Evolutionary conservation across 2,113 vertebrate species (phyloP).

Genomic region (Hemiscyllium ocellatum): DNA sequence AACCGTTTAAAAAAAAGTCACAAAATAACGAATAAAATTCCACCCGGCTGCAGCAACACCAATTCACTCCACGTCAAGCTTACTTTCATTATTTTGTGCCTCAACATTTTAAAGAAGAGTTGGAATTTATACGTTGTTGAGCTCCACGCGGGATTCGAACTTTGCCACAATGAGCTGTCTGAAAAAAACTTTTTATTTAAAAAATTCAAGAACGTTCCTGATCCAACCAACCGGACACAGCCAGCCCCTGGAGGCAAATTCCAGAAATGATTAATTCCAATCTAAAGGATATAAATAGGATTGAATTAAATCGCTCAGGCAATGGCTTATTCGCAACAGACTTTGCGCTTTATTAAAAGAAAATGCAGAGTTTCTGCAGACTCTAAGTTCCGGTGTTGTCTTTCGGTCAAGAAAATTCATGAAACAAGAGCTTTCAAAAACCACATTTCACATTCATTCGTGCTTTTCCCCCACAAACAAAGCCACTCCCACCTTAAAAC

Average conservation of each 20-base stretch:
- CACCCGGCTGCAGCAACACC: background rate
- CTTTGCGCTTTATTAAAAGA: background rate
- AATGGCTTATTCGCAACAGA: background rate
- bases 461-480: background rate
- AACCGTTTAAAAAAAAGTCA: background rate
- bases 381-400: background rate
- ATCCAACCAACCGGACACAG: background rate
- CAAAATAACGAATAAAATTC: background rate
- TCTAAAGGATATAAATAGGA: background rate
- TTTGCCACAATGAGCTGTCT: background rate
- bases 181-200: background rate
- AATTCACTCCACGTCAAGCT: background rate
- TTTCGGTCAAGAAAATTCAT: too few species aligned
- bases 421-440: background rate
- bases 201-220: background rate
- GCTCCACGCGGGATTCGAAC: background rate
- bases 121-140: background rate
- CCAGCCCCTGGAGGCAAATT: background rate
- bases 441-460: background rate
- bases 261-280: conserved; percentile 27
- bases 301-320: background rate
- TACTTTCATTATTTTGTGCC: background rate
- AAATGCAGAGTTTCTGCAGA: background rate
- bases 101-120: background rate
- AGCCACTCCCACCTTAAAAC: conserved; percentile 38